Conservation (phyloP, 2,113 vertebrate genomes). For the Irena cyanogastra region DNA sequence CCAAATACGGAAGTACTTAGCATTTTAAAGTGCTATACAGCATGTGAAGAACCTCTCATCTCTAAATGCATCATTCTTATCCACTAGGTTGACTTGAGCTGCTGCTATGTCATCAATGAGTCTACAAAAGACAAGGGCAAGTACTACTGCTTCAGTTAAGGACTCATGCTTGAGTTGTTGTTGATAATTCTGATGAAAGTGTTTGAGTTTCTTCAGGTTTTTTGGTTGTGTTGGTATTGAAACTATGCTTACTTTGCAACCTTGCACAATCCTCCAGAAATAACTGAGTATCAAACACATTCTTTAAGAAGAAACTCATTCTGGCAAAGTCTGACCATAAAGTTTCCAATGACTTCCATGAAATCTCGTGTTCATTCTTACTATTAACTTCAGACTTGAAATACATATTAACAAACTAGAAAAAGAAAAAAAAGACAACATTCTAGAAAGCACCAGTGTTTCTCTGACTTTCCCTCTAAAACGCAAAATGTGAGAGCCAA, state of each 20-base stretch:
- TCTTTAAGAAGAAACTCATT: neutral
- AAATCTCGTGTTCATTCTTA: neutral
- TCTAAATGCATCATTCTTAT: neutral
- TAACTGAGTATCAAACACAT: neutral
- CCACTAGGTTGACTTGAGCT: neutral
- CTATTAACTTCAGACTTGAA: neutral
- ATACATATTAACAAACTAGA: neutral
- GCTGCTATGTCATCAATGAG: neutral
- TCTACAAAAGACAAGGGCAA: neutral
- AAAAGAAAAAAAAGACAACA: accelerated
- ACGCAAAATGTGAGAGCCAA: neutral
- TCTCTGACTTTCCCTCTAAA: neutral
- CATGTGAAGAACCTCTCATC: slow-evolving; percentile 27
- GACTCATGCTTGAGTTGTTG: neutral
- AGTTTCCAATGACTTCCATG: neutral
- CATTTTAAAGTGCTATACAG: slow-evolving; percentile 16
- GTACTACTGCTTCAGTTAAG: neutral
- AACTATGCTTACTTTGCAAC: neutral
- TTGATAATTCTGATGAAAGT: neutral
- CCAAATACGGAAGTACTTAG: neutral
- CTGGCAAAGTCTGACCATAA: neutral
- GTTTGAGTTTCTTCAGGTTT: neutral
- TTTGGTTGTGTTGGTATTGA: neutral
- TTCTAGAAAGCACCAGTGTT: neutral
- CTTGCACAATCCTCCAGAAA: neutral